Percentiles rank a stretch among this genome's conserved stretches.
phyloP scores from a whole-genome alignment of 2,113 vertebrate genomes.

The Daphoenositta chrysoptera region DNA sequence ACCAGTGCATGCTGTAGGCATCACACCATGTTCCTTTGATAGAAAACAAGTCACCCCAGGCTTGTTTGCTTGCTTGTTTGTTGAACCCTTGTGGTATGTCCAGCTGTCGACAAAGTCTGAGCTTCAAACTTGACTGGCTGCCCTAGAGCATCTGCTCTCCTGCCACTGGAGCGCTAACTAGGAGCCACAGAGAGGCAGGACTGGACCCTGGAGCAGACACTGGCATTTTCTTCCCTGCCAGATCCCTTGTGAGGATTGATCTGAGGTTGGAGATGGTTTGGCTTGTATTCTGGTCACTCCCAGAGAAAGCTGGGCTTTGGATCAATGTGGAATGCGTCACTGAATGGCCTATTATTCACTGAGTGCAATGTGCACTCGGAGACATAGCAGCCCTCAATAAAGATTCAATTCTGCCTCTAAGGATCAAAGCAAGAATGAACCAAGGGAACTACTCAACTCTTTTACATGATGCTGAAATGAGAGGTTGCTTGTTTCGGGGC shows the following conservation, averaged over 20 bases:
- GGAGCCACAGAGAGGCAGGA: background rate
- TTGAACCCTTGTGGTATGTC: background rate
- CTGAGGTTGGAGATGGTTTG: constrained; percentile 40
- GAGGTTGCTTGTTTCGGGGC: background rate
- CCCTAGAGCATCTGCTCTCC: background rate
- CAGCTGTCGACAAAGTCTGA: background rate
- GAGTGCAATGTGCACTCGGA: background rate
- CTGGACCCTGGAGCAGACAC: background rate
- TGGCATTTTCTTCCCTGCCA: constrained; percentile 1
- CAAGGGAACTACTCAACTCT: background rate
- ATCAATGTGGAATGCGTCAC: constrained; percentile 48
- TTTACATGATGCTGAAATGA: background rate
- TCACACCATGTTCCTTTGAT: background rate
- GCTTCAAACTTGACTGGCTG: constrained; percentile 3
- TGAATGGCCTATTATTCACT: constrained; percentile 48
- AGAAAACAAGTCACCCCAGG: constrained; percentile 17
- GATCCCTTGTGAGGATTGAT: constrained; percentile 35
- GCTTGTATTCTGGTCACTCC: constrained; percentile 53
- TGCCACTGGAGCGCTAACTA: background rate
- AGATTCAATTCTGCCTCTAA: constrained; percentile 39
- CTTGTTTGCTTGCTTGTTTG: constrained; percentile 21
- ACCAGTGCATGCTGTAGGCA: background rate
- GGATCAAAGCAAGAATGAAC: constrained; percentile 36
- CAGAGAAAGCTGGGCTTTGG: constrained; percentile 32
- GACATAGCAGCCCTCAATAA: constrained; percentile 34